A percentile compares a stretch with the other conserved stretches of the same genome.
These are phyloP conservation scores for Oxygymnocypris stewartii DNA, from an alignment of 2,113 vertebrate genomes.

Conservation along the genomic window DNA sequence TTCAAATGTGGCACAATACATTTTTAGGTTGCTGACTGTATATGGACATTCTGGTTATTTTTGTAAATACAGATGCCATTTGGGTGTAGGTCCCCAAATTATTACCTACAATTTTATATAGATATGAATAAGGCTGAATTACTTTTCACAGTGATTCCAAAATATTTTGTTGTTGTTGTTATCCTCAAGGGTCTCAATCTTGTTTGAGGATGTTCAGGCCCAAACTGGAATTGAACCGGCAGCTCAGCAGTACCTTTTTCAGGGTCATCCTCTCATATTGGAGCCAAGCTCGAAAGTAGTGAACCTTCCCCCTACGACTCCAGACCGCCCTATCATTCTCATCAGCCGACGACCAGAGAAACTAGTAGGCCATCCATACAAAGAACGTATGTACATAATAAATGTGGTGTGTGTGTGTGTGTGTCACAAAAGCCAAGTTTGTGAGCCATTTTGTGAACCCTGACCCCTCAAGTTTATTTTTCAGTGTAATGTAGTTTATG, in stretches of 20 bases:
- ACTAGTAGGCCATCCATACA: constrained; percentile 71
- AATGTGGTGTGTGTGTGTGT: background rate
- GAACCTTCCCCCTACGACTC: constrained; percentile 77
- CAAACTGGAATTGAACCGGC: constrained; percentile 79
- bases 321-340: constrained; percentile 79
- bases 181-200: constrained; percentile 71
- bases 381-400: constrained; percentile 81
- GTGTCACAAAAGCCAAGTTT: background rate
- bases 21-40: background rate
- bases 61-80: background rate
- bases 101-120: background rate
- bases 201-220: constrained; percentile 82
- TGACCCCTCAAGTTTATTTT: background rate
- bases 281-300: constrained; percentile 81
- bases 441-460: background rate
- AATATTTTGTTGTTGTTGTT: background rate
- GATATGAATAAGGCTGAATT: background rate
- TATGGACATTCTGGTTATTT: background rate
- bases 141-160: background rate
- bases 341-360: constrained; percentile 70
- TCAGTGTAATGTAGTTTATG: background rate
- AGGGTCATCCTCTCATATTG: constrained; percentile 81
- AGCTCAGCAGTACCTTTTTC: constrained; percentile 84
- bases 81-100: background rate
- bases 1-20: background rate